Base-by-base conservation (phyloP, 2,797 vertebrate genomes). In the Pempheris klunzingeri region DNA sequence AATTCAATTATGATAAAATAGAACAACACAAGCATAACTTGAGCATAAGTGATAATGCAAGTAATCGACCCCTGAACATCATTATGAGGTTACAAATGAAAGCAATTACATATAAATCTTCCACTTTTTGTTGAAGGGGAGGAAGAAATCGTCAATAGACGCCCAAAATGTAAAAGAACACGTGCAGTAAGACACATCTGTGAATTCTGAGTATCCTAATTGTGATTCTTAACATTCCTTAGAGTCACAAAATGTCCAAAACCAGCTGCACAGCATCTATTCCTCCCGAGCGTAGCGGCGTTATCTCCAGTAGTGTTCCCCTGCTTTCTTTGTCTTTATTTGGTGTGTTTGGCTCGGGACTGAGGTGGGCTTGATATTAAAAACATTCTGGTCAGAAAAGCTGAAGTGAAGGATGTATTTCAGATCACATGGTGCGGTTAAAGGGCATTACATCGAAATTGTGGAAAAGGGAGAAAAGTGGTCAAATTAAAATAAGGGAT, bases 311-410 rank as follows among this genome's bases (percentile, higher is more conserved):
- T 62, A 36, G 26, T 38, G 49, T 53, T 67, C 54, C 67, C n/a
- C 44, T 77, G 80, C 58, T 74, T 60, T 74, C 28, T 75, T 67
- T 83, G 74, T 87, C 83, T 88, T 77, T 71, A 84, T 86, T 81
- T 87, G 87, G 80, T 65, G 53, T 76, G 52, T 79, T 75, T 87
- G 82, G 36, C 74, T 53, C 50, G 11, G 63, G 49, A 10, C 67
- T 75, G 9, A 50, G n/a, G 50, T 46, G 22, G 12, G 58, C 41
- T 28, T 74, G 66, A 78, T 76, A 54, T 74, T 77, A 77, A 34
- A 44, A 63, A 78, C 60, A 70, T 18, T 59, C 32, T 52, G 38
- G 36, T 81, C 39, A 65, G 52, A 46, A 49, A 17, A 71, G 4
- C 54, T 43, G 10, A 71, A 63, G 12, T n/a, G 17, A 36, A 57